Evolutionary conservation across 53 echinoderm and acorn worm species (phyloP), one percentile per base, ranked within the genome.

Genomic region (Echinometra lucunter): DNA sequence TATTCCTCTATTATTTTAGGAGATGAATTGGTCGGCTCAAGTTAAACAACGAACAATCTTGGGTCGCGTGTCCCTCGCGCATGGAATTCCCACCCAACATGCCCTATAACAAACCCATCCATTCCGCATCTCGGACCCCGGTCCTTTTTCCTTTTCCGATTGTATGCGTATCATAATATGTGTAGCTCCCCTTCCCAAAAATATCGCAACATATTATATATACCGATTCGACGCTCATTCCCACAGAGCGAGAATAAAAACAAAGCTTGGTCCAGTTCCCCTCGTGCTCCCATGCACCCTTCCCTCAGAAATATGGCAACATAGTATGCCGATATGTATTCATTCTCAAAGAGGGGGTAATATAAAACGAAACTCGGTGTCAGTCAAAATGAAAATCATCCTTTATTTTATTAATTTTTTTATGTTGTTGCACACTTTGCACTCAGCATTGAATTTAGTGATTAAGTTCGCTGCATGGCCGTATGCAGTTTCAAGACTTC

Each of bases 41-140:
- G 53, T 88, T 55, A 88, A 88, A 88, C 90, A 57, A 90, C 85
- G 85, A 85, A 81, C 85, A 47, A 85, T 85, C 49, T 27, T 13
- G 10, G 35, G 49, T 45, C 85, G 49, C 47, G 47, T 85, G 85
- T 4, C 78, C 16, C 23, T 0, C 38, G 42, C 21, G 78, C 2
- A 2, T 2, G 78, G 78, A 13, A 78, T 78, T 72, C 72, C 78
- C 78, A 78, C 75, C 16, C 19, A 6, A 45, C n/a, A 15, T 25
- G 28, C 45, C 21, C 49, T 49, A n/a, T n/a, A n/a, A n/a, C n/a
- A n/a, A n/a, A n/a, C n/a, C n/a, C n/a, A n/a, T n/a, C n/a, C n/a
- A n/a, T n/a, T n/a, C n/a, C 49, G 0, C 45, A n/a, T 25, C 85
- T 44, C 27, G 47, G 45, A 85, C 30, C 45, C 28, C 11, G n/a